Conservation (phyloP, 2,113 vertebrate species). For the Podarcis cretensis region DNA sequence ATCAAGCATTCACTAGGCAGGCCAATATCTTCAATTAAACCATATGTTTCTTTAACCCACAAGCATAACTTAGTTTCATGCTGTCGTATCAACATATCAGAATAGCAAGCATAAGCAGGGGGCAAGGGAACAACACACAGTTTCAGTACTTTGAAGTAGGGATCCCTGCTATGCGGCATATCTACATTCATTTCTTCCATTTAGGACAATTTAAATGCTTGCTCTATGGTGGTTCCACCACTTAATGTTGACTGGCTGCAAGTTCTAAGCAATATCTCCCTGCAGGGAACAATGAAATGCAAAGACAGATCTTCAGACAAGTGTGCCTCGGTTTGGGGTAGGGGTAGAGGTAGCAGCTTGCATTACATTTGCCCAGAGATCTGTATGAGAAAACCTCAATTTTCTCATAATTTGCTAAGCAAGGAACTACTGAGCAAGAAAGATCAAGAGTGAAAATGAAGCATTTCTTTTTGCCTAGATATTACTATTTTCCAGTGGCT, state of each 20-base stretch:
- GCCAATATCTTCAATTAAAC: background rate
- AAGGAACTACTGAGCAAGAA: background rate
- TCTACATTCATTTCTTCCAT: background rate
- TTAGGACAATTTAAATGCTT: constrained; percentile 17
- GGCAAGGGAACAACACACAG: background rate
- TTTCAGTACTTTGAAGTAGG: background rate
- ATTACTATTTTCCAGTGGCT: constrained; percentile 6
- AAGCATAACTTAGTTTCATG: background rate
- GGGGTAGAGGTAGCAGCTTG: background rate
- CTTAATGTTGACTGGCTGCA: background rate
- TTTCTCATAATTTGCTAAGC: constrained; percentile 8
- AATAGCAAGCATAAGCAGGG: background rate
- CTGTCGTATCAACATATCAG: constrained; percentile 13
- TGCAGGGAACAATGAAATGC: background rate
- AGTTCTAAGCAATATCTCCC: constrained; percentile 11
- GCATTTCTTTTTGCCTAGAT: background rate
- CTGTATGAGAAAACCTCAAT: background rate
- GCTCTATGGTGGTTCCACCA: fast-evolving
- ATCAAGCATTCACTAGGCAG: constrained; percentile 17
- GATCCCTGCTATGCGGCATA: background rate
- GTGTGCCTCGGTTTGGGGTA: background rate
- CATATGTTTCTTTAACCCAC: fast-evolving
- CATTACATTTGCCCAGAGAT: constrained; percentile 11
- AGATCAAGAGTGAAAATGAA: background rate
- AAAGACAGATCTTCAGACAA: background rate